Evolutionary conservation across 2,888 invertebrate genomes (phyloP).

Genomic region (Notocelia uddmanniana): DNA sequence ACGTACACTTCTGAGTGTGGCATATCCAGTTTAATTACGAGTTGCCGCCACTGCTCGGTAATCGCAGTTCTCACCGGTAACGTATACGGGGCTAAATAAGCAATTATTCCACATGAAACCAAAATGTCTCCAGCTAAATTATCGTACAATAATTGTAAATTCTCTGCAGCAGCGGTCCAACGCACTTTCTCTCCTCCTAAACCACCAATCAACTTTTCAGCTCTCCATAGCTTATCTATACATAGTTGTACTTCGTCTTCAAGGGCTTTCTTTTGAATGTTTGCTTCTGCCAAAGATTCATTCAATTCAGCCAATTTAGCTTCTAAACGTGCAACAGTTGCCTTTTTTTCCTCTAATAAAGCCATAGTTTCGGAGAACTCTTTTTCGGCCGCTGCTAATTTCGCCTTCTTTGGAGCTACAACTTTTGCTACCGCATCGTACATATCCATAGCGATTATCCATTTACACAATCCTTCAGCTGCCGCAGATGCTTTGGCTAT

Average conservation of each 20-base stretch:
- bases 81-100: conserved; percentile 95
- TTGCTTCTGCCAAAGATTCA: conserved; percentile 88
- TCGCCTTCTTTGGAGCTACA: conserved; percentile 94
- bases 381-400: conserved; percentile 91
- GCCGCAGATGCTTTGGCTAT: conserved; percentile 97
- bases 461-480: conserved; percentile 96
- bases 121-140: conserved; percentile 96
- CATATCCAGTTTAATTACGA: conserved; percentile 89
- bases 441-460: conserved; percentile 96
- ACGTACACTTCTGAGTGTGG: conserved; percentile 91
- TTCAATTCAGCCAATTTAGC: conserved; percentile 90
- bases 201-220: conserved; percentile 95
- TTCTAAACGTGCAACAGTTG: conserved; percentile 91
- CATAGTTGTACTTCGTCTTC: conserved; percentile 92
- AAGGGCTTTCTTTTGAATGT: conserved; percentile 88
- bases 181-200: conserved; percentile 95
- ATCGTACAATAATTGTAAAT: conserved; percentile 91
- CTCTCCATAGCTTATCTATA: conserved; percentile 93
- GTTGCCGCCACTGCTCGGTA: conserved; percentile 90
- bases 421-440: conserved; percentile 94
- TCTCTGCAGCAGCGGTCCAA: conserved; percentile 92
- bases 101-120: conserved; percentile 94
- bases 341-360: conserved; percentile 93
- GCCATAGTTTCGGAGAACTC: conserved; percentile 94
- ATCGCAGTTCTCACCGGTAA: conserved; percentile 87